Conservation (phyloP, 2,797 vertebrate species). For the Podargus strigoides region DNA sequence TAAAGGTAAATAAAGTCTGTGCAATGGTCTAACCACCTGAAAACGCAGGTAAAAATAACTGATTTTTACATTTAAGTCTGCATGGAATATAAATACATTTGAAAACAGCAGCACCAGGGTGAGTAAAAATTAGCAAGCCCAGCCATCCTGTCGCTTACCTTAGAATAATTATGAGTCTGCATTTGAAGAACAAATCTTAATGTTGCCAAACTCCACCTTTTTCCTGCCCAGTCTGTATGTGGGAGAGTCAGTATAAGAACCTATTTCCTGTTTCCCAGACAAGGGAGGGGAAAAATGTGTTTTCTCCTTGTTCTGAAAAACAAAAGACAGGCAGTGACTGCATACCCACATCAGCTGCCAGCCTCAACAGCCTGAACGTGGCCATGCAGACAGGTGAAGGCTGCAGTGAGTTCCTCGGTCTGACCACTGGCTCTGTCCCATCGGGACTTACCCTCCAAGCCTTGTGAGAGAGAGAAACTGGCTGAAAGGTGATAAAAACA, state of each 20-base stretch:
- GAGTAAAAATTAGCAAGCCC: constrained; percentile 31
- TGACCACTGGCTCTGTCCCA: rapidly evolving
- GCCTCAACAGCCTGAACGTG: not conserved
- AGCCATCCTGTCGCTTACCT: constrained; percentile 38
- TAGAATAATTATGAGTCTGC: constrained; percentile 36
- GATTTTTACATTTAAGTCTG: not conserved
- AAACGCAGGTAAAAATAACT: constrained; percentile 6
- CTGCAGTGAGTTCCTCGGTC: not conserved
- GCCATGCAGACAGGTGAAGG: not conserved
- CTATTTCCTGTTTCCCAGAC: constrained; percentile 67
- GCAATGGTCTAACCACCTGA: not conserved
- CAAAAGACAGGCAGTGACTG: constrained; percentile 34
- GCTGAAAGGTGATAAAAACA: not conserved
- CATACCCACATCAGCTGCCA: not conserved
- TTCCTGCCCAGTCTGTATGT: constrained; percentile 35
- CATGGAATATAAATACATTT: not conserved
- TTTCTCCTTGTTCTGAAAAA: constrained; percentile 49
- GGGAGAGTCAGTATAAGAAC: constrained; percentile 42
- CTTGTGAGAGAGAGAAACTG: not conserved
- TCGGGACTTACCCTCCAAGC: not conserved
- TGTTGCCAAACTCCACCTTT: constrained; percentile 60
- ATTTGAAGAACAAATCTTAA: constrained; percentile 50
- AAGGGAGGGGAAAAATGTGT: constrained; percentile 34
- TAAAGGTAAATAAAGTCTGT: not conserved
- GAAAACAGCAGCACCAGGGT: not conserved